Conservation (phyloP, 2,113 vertebrate species). For the Rynchops niger region DNA sequence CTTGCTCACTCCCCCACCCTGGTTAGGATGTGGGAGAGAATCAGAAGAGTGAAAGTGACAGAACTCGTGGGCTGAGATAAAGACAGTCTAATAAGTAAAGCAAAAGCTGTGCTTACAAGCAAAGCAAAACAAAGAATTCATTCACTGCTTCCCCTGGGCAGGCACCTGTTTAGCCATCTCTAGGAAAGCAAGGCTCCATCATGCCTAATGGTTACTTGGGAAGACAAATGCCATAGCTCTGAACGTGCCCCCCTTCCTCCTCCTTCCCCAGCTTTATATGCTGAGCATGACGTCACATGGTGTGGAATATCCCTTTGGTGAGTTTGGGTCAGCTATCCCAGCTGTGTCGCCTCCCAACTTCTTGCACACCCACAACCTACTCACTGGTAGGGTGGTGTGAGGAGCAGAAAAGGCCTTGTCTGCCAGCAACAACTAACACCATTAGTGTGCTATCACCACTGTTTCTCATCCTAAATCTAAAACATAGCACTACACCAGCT, state of each 20-base stretch:
- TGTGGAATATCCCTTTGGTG: not conserved
- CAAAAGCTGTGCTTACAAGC: not conserved
- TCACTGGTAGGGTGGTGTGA: not conserved
- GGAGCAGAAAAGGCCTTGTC: not conserved
- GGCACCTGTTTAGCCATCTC: not conserved
- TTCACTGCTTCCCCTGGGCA: not conserved
- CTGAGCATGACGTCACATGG: not conserved
- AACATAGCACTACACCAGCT: not conserved
- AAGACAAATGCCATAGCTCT: not conserved
- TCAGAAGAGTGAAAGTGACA: not conserved
- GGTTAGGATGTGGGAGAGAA: not conserved
- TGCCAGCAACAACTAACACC: not conserved
- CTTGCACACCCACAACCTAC: not conserved
- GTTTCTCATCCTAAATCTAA: not conserved
- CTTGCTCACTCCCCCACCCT: not conserved
- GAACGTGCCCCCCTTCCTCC: not conserved
- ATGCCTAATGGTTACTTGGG: not conserved
- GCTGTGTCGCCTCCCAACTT: not conserved
- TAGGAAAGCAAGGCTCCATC: not conserved
- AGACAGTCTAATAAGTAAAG: not conserved
- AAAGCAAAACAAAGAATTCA: not conserved
- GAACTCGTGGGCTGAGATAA: not conserved
- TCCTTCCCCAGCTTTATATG: not conserved
- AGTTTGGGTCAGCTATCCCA: not conserved
- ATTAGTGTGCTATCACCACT: not conserved